Evolutionary conservation across 2,797 vertebrate species (phyloP).

Genomic region (Coranthus polyacanthus): DNA sequence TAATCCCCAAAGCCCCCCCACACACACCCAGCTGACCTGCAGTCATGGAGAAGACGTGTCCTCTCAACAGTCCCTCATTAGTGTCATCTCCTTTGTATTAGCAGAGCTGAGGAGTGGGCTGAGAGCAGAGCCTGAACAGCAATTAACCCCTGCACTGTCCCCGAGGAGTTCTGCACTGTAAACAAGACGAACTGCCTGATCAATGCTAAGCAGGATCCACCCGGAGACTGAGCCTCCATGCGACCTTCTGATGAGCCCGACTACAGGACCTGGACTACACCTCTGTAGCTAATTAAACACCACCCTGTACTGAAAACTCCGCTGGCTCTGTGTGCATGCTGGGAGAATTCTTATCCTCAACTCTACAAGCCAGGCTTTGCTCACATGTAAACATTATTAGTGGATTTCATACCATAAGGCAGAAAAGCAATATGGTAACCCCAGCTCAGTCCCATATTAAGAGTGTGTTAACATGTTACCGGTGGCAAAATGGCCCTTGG

Average conservation of each 20-base stretch:
- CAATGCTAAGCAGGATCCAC: slow-evolving; percentile 82
- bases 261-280: background rate
- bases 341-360: background rate
- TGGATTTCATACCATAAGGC: background rate
- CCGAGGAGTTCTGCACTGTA: slow-evolving; percentile 88
- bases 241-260: background rate
- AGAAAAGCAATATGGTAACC: background rate
- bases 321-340: background rate
- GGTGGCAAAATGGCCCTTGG: too few species aligned
- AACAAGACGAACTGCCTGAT: slow-evolving; percentile 88
- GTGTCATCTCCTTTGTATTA: slow-evolving; percentile 91
- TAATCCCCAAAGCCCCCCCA: background rate
- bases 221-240: slow-evolving; percentile 1
- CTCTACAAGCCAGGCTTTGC: too few species aligned
- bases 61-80: slow-evolving; percentile 89
- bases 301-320: background rate
- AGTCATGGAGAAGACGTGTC: slow-evolving; percentile 74
- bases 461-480: too few species aligned
- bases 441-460: too few species aligned
- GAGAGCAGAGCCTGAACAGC: slow-evolving; percentile 91
- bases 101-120: slow-evolving; percentile 87
- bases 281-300: background rate
- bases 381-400: background rate
- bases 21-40: slow-evolving; percentile 9
- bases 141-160: slow-evolving; percentile 92